These are phyloP conservation scores for Esperia sulphurella DNA, from an alignment of 2,888 invertebrate species.

Conservation along the genomic window DNA sequence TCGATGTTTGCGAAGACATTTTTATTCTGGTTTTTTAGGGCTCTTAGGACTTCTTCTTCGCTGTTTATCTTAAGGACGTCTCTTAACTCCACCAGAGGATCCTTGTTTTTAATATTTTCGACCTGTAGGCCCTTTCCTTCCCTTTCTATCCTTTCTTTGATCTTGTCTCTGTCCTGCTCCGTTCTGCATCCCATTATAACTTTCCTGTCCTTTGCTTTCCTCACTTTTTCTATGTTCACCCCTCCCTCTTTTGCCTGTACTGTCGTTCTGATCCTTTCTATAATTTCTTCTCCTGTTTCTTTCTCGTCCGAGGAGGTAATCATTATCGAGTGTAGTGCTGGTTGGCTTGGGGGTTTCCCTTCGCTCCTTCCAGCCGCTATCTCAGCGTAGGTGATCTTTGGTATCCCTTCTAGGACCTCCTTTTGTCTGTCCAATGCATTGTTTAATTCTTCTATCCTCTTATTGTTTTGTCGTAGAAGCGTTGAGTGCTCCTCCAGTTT, in stretches of 20 bases:
- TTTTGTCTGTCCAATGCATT: no score
- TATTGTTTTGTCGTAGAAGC: no score
- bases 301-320: constrained; percentile 5
- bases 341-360: no score
- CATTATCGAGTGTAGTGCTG: constrained; percentile 6
- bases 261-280: constrained; percentile 6
- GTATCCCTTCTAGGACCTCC: no score
- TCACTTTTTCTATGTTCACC: constrained; percentile 9
- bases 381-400: no score
- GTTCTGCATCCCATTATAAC: constrained; percentile 9
- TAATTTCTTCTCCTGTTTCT: constrained; percentile 12
- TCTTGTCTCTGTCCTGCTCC: constrained; percentile 1
- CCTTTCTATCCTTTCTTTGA: background rate
- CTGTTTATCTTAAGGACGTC: background rate
- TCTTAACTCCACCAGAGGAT: constrained; percentile 8
- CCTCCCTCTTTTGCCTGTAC: constrained; percentile 12
- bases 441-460: no score
- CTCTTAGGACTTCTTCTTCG: background rate
- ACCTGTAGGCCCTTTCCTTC: background rate
- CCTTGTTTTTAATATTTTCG: constrained; percentile 7
- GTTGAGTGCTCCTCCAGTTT: no score
- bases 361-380: no score
- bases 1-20: background rate
- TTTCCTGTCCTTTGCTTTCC: constrained; percentile 14
- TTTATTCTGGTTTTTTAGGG: background rate